Conservation (phyloP, 2,113 vertebrate species). For the Centropus unirufus region DNA sequence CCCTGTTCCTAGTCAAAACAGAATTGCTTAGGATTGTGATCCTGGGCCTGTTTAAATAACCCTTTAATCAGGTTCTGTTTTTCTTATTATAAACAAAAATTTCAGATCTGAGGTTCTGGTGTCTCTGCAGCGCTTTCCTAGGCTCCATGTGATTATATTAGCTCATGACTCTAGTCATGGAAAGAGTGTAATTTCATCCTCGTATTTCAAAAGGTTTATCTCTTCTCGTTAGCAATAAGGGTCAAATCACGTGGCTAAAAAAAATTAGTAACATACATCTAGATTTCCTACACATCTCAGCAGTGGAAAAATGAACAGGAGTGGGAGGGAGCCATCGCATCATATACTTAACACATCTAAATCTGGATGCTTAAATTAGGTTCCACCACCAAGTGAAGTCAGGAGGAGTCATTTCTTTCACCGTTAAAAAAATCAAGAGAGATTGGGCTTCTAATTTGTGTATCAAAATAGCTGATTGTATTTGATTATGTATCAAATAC, state of each 20-base stretch:
- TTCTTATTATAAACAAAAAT: background rate
- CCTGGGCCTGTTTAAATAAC: background rate
- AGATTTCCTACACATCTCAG: slow-evolving; percentile 7
- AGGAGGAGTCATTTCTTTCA: background rate
- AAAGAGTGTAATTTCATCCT: slow-evolving; percentile 42
- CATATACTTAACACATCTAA: slow-evolving; percentile 10
- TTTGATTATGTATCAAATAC: background rate
- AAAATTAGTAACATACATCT: background rate
- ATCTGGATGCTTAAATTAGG: slow-evolving; percentile 35
- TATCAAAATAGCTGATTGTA: background rate
- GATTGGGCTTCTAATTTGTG: background rate
- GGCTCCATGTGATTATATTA: background rate
- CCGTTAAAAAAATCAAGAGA: background rate
- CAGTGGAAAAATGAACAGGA: slow-evolving; percentile 32
- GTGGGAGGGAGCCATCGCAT: slow-evolving; percentile 23
- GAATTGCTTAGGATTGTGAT: background rate
- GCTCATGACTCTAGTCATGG: background rate
- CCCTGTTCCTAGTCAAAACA: background rate
- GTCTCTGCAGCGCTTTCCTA: background rate
- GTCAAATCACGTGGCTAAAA: background rate
- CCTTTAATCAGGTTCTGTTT: background rate
- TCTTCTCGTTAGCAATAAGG: slow-evolving; percentile 3
- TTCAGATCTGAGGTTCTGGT: background rate
- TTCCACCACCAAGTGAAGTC: background rate
- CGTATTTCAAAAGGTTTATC: slow-evolving; percentile 16